Evolutionary conservation across 30 jellyfish, hydroid and myxozoan species (phyloP).

Genomic region (Nemopilema nomurai): DNA sequence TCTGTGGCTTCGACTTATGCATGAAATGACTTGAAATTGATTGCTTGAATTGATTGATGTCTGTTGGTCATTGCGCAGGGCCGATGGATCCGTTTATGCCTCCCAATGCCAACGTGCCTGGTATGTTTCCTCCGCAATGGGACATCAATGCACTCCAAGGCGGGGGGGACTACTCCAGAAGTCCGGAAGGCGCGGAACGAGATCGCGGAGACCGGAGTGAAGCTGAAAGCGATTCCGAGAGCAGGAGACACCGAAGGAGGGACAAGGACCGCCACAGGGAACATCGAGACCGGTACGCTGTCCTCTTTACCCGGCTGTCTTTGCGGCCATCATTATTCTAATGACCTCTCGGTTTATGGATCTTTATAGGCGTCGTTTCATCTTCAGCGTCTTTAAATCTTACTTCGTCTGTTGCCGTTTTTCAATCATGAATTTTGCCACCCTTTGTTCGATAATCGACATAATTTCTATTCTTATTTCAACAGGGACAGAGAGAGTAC

Average conservation of each 20-base stretch:
- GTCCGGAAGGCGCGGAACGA: conserved; percentile 63
- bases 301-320: neutral
- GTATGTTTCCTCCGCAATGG: conserved; percentile 61
- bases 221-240: conserved; percentile 78
- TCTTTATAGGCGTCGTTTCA: neutral
- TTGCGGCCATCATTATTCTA: neutral
- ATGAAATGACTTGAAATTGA: no score
- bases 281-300: conserved; percentile 66
- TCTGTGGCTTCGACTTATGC: no score
- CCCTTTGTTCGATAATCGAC: no score
- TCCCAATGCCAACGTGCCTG: conserved; percentile 34
- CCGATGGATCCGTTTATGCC: conserved; percentile 66
- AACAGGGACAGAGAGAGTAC: conserved; percentile 57
- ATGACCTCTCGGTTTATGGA: neutral
- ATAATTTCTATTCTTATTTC: neutral
- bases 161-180: conserved; percentile 40
- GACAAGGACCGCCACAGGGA: conserved; percentile 81
- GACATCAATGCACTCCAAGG: conserved; percentile 48
- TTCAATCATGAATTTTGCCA: no score
- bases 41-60: neutral
- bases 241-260: conserved; percentile 72
- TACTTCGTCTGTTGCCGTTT: no score
- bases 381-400: no score
- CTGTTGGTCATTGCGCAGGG: conserved; percentile 14
- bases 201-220: conserved; percentile 85